A percentile compares a stretch with the other conserved stretches of the same genome.
Conservation (phyloP, 2,888 invertebrate species). For the Harmothoe impar region DNA sequence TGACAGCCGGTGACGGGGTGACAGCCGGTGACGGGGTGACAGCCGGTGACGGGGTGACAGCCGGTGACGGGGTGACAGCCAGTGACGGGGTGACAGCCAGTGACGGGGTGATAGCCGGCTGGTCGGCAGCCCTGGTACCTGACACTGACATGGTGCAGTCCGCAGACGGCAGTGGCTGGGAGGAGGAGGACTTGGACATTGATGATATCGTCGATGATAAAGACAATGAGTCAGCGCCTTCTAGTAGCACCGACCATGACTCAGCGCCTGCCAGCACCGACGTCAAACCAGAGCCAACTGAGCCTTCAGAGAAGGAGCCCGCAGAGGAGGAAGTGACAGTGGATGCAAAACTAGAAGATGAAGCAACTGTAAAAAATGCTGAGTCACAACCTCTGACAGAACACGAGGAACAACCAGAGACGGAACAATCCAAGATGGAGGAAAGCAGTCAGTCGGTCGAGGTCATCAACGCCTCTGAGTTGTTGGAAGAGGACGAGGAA, state of each 20-base stretch:
- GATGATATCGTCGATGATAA: constrained; percentile 8
- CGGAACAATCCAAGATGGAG: not conserved
- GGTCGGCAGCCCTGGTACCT: constrained; percentile 17
- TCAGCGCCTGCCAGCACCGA: not conserved
- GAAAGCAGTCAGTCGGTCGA: constrained; percentile 24
- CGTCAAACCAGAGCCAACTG: no score
- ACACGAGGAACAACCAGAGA: not conserved
- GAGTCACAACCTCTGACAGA: not conserved
- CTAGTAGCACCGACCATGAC: not conserved
- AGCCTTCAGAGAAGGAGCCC: not conserved
- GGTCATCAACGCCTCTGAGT: not conserved
- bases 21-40: not conserved
- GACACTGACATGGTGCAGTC: constrained; percentile 22
- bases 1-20: no score
- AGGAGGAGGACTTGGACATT: constrained; percentile 46
- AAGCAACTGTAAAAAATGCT: not conserved
- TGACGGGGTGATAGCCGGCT: not conserved
- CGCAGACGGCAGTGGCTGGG: constrained; percentile 48
- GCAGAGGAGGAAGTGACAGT: not conserved
- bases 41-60: no score
- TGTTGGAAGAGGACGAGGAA: not conserved
- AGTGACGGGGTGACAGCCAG: no score
- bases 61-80: not conserved
- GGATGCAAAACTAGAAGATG: not conserved
- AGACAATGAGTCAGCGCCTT: not conserved